Conservation (phyloP, 2,888 invertebrate species). For the Drosophila paucipuncta region DNA sequence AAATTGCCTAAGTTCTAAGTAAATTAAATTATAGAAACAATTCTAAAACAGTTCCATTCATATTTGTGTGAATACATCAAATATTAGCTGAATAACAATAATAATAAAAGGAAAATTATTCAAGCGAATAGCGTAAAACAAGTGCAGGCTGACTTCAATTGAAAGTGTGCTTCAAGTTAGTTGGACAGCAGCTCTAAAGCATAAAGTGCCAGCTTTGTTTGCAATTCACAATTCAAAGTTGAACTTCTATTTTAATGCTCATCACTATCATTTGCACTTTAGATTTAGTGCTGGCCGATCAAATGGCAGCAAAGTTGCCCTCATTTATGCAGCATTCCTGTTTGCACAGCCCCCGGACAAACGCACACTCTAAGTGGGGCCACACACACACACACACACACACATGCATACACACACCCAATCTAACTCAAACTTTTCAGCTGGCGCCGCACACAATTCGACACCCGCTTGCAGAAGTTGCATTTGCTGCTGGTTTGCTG, state of each 20-base stretch:
- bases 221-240: not conserved
- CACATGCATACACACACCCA: constrained; percentile 22
- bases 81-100: not conserved
- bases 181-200: not conserved
- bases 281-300: constrained; percentile 27
- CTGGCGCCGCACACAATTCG: constrained; percentile 44
- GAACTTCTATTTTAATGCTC: constrained; percentile 7
- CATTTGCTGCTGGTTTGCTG: not conserved
- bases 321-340: constrained; percentile 54
- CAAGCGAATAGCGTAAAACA: too few species aligned
- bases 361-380: constrained; percentile 45
- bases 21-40: too few species aligned
- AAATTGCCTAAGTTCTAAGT: not conserved
- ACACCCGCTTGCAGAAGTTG: constrained; percentile 41
- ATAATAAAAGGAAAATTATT: not conserved
- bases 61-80: not conserved
- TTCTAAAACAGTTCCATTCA: not conserved
- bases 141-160: not conserved
- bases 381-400: constrained; percentile 39
- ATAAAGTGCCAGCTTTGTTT: not conserved
- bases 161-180: not conserved
- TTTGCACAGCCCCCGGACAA: constrained; percentile 36
- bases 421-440: constrained; percentile 50
- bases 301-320: constrained; percentile 55
- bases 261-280: constrained; percentile 26